Evolutionary conservation across 2,113 vertebrate species (phyloP).

Genomic region (Aegypius monachus): DNA sequence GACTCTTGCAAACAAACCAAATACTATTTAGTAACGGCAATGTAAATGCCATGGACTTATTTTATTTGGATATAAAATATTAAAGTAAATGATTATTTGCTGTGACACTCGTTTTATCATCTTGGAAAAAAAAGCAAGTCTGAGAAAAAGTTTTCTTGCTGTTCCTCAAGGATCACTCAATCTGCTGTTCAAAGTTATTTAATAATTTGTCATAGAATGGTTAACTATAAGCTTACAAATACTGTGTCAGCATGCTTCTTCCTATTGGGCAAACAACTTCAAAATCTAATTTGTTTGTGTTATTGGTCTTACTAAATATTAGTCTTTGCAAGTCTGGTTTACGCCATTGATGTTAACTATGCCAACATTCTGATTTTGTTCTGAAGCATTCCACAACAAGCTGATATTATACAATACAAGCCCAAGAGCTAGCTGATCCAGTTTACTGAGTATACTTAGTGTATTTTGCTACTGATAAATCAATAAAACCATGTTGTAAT

Average conservation of each 20-base stretch:
- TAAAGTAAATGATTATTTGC: conserved; percentile 58
- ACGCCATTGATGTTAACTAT: conserved; percentile 59
- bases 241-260: conserved; percentile 60
- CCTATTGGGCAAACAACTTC: conserved; percentile 60
- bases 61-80: conserved; percentile 58
- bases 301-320: conserved; percentile 77
- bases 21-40: conserved; percentile 48
- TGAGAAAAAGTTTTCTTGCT: conserved; percentile 34
- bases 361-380: conserved; percentile 70
- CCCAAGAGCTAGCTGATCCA: conserved; percentile 56
- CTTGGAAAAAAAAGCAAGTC: neutral
- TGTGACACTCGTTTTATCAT: neutral
- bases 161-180: conserved; percentile 41
- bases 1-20: conserved; percentile 48
- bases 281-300: conserved; percentile 73
- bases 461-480: conserved; percentile 79
- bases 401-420: conserved; percentile 64
- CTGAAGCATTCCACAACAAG: conserved; percentile 75
- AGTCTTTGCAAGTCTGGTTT: conserved; percentile 66
- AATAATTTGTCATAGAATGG: conserved; percentile 60
- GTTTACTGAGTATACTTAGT: conserved; percentile 70
- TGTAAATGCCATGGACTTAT: conserved; percentile 39
- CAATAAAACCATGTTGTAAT: conserved; percentile 74
- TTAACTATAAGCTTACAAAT: conserved; percentile 61
- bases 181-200: conserved; percentile 57